Evolutionary conservation across 2,888 invertebrate species (phyloP).

Genomic region (Laothoe populi): DNA sequence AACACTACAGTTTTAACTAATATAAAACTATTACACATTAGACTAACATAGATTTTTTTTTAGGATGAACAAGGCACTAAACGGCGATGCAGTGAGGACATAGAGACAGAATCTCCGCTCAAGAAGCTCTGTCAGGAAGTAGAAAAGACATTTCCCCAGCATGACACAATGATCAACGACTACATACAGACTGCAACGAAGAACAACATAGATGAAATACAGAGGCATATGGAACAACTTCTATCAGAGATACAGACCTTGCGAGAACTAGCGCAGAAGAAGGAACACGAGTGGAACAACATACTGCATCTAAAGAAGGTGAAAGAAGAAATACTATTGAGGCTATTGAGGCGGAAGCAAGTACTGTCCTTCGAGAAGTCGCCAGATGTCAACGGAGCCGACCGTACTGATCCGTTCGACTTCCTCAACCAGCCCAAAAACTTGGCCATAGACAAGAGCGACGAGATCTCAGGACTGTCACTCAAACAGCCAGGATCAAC

Average conservation of each 20-base stretch:
- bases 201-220: slow-evolving; percentile 85
- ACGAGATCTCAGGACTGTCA: slow-evolving; percentile 75
- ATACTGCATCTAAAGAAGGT: slow-evolving; percentile 92
- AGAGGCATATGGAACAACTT: slow-evolving; percentile 87
- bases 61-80: slow-evolving; percentile 73
- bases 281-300: slow-evolving; percentile 95
- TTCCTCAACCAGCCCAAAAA: slow-evolving; percentile 75
- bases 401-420: slow-evolving; percentile 71
- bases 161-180: slow-evolving; percentile 86
- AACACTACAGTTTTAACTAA: no score
- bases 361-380: slow-evolving; percentile 81
- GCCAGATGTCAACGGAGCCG: slow-evolving; percentile 68
- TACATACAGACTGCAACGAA: slow-evolving; percentile 87
- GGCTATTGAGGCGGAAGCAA: slow-evolving; percentile 89
- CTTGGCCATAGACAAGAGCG: slow-evolving; percentile 77
- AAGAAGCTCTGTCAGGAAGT: slow-evolving; percentile 81
- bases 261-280: slow-evolving; percentile 89
- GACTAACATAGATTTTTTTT: slow-evolving; percentile 33
- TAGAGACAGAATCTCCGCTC: slow-evolving; percentile 76
- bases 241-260: slow-evolving; percentile 88
- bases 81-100: slow-evolving; percentile 69
- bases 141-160: slow-evolving; percentile 79
- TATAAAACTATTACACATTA: no score
- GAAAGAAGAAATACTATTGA: slow-evolving; percentile 91
- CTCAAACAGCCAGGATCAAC: slow-evolving; percentile 69